Percentiles rank a stretch among this genome's conserved stretches.
phyloP scores from a whole-genome alignment of 2,797 vertebrate species.

The Odontamblyopus rebecca region DNA sequence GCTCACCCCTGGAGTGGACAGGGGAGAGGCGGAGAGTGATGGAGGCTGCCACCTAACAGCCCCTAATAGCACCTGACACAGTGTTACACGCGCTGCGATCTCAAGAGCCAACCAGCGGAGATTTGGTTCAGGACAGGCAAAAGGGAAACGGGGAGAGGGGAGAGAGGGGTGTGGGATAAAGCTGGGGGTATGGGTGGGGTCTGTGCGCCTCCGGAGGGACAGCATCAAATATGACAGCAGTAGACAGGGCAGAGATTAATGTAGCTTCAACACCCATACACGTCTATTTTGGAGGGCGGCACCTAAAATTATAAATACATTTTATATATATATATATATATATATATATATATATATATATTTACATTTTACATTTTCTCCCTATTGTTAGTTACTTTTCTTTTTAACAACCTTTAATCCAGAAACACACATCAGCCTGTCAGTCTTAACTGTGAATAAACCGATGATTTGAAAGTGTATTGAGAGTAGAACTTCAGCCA shows the following conservation, averaged over 20 bases:
- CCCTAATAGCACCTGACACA: conserved; percentile 81
- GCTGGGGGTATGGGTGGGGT: conserved; percentile 34
- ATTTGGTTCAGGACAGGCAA: conserved; percentile 59
- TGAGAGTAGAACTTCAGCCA: background rate
- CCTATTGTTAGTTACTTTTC: background rate
- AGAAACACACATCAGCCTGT: background rate
- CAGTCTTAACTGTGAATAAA: conserved; percentile 2
- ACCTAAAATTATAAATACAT: background rate
- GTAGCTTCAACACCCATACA: conserved; percentile 20
- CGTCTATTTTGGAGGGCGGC: conserved; percentile 27
- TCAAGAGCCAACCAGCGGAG: conserved; percentile 70
- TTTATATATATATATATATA: too few relatives aligned
- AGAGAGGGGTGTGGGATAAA: conserved; percentile 3
- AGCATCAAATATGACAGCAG: conserved; percentile 36
- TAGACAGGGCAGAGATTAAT: conserved; percentile 34
- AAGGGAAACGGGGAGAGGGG: conserved; percentile 23
- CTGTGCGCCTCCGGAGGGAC: conserved; percentile 36
- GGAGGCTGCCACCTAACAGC: conserved; percentile 77
- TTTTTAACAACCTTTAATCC: background rate
- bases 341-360: too few relatives aligned
- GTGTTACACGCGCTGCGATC: conserved; percentile 71
- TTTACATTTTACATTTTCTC: background rate
- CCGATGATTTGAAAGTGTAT: background rate
- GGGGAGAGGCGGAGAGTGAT: conserved; percentile 72
- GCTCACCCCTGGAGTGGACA: conserved; percentile 77